These are phyloP conservation scores for Ictalurus punctatus DNA, from an alignment of 2,113 vertebrate genomes.

Conservation along the genomic window DNA sequence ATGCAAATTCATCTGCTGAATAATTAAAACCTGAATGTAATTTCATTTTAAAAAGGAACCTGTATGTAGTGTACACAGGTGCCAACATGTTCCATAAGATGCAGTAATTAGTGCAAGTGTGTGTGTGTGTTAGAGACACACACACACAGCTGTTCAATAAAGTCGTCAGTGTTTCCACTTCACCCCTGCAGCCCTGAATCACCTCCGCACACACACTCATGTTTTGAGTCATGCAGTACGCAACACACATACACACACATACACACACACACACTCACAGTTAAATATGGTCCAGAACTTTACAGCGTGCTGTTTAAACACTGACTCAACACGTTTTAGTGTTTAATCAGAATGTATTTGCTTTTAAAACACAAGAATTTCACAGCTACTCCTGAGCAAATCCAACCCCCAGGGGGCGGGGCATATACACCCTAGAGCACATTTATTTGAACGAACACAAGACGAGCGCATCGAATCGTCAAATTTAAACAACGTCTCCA, in stretches of 20 bases:
- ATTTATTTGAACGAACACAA: no score
- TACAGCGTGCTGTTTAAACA: neutral
- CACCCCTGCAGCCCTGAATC: conserved; percentile 5
- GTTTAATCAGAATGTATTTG: neutral
- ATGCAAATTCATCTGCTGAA: neutral
- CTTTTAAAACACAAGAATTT: neutral
- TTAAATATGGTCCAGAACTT: no score
- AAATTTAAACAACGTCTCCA: no score
- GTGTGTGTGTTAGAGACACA: neutral
- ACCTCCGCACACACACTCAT: neutral
- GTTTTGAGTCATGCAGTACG: neutral
- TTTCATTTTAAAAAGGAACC: neutral
- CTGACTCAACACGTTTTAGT: neutral
- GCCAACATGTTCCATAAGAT: neutral
- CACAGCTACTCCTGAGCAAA: neutral
- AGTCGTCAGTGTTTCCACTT: conserved; percentile 21
- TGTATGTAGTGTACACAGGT: no score
- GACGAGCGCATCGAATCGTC: no score
- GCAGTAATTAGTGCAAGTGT: neutral
- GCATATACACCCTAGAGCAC: neutral
- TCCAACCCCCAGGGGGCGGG: neutral
- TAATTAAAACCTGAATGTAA: neutral
- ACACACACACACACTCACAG: neutral
- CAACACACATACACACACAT: neutral
- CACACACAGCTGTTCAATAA: neutral